Conservation (phyloP, 1,140 invertebrate species). For the Maniola jurtina region DNA sequence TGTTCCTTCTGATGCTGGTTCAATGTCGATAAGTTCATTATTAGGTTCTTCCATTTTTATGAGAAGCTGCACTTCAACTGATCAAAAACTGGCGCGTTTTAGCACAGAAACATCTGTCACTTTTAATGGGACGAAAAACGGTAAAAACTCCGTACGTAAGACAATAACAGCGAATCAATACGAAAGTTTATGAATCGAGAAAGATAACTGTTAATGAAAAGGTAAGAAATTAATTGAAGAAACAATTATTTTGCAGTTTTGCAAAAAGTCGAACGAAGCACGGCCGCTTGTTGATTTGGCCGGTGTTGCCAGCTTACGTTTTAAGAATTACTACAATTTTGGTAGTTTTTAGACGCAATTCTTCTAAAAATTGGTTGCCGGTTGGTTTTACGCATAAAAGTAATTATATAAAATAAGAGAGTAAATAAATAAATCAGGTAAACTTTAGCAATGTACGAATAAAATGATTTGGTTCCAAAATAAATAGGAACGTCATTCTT, state of each 20-base stretch:
- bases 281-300: slow-evolving; percentile 68
- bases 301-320: slow-evolving; percentile 45
- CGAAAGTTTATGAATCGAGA: slow-evolving; percentile 17
- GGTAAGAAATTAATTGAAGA: slow-evolving; percentile 25
- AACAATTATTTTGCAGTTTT: slow-evolving; percentile 35
- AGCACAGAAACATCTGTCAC: slow-evolving; percentile 64
- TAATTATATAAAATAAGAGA: too few relatives aligned
- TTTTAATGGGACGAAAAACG: slow-evolving; percentile 38
- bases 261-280: slow-evolving; percentile 48
- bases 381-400: too few relatives aligned
- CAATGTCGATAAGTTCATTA: slow-evolving; percentile 39
- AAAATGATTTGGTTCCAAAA: too few relatives aligned
- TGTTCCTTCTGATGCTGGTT: slow-evolving; percentile 29
- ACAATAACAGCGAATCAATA: slow-evolving; percentile 32
- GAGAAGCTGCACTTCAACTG: slow-evolving; percentile 35
- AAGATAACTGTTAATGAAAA: slow-evolving; percentile 20
- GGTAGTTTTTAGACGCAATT: not conserved
- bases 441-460: too few relatives aligned
- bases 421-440: too few relatives aligned
- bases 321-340: not conserved
- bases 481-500: too few relatives aligned
- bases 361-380: too few relatives aligned
- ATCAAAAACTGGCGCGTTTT: slow-evolving; percentile 62
- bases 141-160: slow-evolving; percentile 42
- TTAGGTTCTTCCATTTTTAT: slow-evolving; percentile 51